Evolutionary conservation across 2,113 vertebrate species (phyloP), one percentile per base, ranked within the genome.

Genomic region (Cottus gobio): DNA sequence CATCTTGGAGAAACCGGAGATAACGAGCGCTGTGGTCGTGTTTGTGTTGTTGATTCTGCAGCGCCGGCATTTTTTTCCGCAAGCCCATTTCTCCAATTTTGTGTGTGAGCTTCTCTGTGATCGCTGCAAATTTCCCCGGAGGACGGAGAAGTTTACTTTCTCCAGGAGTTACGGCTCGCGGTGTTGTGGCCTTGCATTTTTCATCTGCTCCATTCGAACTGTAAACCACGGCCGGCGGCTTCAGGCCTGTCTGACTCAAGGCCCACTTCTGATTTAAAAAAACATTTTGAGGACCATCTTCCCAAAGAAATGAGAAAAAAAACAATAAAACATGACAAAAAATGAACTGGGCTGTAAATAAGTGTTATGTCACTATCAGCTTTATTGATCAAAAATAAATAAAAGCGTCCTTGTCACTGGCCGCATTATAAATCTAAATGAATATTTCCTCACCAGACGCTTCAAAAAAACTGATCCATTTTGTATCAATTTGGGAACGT

Each of bases 41-140:
- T 63, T 71, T 10, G 9, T 54, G 46, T 1, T 1, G 1, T 13
- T 60, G 1, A 26, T 48, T 7, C 46, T 50, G 48, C 22, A 22
- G 24, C 52, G 5, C n/a, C 2, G 64, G 36, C 64, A 24, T 75
- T 10, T 42, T 68, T 72, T 31, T 80, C 68, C 8, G 26, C 42
- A 34, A 56, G 6, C 24, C 64, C 13, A 24, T 70, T 68, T 22
- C 36, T 48, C 58, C 66, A 15, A 50, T 71, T 71, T 56, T 30
- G 26, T 62, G 66, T 67, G 12, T 66, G 68, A 85, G 80, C 57
- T 65, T 36, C 57, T 76, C 63, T 56, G 72, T 77, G 63, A 75
- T 84, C 36, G 42, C 60, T 60, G 39, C 48, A 71, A 22, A 85
- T 84, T 61, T 65, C 73, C 66, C 79, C 54, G 2, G 74, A 79